phyloP scores from a whole-genome alignment of 2,888 invertebrate genomes.

The Epicampocera succincta region DNA sequence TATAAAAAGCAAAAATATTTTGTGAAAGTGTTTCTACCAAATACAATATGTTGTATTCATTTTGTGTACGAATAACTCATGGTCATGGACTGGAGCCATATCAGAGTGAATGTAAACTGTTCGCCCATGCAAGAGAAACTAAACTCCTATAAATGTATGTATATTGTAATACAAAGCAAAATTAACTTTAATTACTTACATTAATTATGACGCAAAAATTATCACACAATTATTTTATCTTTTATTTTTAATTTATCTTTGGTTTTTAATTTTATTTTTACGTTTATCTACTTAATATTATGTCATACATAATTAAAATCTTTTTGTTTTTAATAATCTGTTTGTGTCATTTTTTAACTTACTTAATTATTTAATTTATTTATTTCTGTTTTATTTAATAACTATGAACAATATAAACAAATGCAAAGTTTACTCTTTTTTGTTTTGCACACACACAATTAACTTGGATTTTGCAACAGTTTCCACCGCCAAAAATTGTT shows the following conservation, averaged over 20 bases:
- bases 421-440: conserved; percentile 68
- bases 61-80: no score
- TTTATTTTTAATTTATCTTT: conserved; percentile 59
- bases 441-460: conserved; percentile 47
- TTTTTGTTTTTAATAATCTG: conserved; percentile 36
- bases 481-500: conserved; percentile 31
- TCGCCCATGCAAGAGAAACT: no score
- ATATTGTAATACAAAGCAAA: no score
- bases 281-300: conserved; percentile 70
- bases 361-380: conserved; percentile 66
- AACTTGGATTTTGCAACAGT: conserved; percentile 53
- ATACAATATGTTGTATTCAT: no score
- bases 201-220: background rate
- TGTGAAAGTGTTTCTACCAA: no score
- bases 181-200: no score
- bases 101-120: no score
- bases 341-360: conserved; percentile 56
- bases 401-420: conserved; percentile 70
- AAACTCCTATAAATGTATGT: no score
- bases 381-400: conserved; percentile 68
- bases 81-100: no score
- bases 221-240: conserved; percentile 41
- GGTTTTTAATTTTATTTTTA: conserved; percentile 62
- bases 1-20: no score
- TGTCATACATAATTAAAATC: conserved; percentile 70